A percentile compares a stretch with the other conserved stretches of the same genome.
Evolutionary conservation across 2,797 vertebrate species (phyloP).

Genomic region (Siniperca obscura): DNA sequence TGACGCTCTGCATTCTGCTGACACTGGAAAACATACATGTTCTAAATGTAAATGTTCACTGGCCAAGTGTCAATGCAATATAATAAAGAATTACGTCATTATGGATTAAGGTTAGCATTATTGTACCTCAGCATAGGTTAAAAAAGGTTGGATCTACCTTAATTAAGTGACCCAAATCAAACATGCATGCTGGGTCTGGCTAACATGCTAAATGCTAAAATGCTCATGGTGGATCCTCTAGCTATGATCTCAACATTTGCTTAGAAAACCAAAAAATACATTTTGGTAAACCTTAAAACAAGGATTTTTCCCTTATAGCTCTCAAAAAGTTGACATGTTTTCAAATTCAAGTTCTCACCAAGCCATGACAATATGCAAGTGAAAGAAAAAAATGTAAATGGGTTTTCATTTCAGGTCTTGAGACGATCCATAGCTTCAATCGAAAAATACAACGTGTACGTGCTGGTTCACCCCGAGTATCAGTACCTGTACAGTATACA

Average conservation of each 20-base stretch:
- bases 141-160: no score
- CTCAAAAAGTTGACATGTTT: slow-evolving; percentile 23
- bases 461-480: slow-evolving; percentile 34
- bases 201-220: background rate
- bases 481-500: slow-evolving; percentile 38
- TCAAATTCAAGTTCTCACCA: slow-evolving; percentile 24
- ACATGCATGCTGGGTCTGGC: background rate
- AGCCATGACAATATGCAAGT: slow-evolving; percentile 53
- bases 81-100: background rate
- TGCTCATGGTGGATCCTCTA: background rate
- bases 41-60: no score
- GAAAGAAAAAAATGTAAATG: slow-evolving; percentile 63
- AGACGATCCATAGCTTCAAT: slow-evolving; percentile 58
- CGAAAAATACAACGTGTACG: slow-evolving; percentile 15
- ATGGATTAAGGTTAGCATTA: background rate
- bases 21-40: no score
- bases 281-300: slow-evolving; percentile 22
- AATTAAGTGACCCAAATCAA: background rate
- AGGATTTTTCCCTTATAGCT: background rate
- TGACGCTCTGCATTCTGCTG: no score
- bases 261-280: background rate
- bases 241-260: background rate
- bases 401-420: slow-evolving; percentile 53
- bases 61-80: background rate
- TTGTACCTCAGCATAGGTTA: no score